Evolutionary conservation across 2,113 vertebrate genomes (phyloP).

Genomic region (Pterocles burchelli): DNA sequence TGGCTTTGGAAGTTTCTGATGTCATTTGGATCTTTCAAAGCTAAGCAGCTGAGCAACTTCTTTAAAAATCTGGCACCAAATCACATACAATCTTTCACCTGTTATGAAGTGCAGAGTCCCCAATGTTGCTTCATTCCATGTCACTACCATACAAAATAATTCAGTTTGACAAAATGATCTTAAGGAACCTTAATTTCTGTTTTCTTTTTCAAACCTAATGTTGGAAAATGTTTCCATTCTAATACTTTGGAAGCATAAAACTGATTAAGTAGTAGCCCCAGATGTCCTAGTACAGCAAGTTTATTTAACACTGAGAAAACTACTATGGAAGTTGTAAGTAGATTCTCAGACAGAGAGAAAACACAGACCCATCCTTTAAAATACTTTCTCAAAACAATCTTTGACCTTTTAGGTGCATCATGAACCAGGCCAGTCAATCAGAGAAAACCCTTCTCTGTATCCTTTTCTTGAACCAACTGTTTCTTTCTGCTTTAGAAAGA

Average conservation of each 20-base stretch:
- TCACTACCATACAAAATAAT: neutral
- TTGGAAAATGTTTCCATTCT: neutral
- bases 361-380: constrained; percentile 60
- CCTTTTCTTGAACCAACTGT: neutral
- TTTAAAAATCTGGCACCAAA: neutral
- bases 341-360: constrained; percentile 62
- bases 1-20: neutral
- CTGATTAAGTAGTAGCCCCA: neutral
- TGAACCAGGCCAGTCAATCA: constrained; percentile 57
- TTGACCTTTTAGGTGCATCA: constrained; percentile 63
- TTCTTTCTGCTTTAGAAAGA: neutral
- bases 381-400: constrained; percentile 65
- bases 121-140: fast-evolving
- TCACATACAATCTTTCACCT: neutral
- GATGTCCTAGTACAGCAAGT: neutral
- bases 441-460: neutral
- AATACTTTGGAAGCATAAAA: neutral
- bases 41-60: neutral
- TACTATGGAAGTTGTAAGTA: neutral
- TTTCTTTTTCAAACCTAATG: neutral
- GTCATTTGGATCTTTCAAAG: neutral
- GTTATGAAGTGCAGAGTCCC: fast-evolving
- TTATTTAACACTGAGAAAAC: neutral
- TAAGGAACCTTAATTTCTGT: neutral
- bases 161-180: neutral